phyloP scores from a whole-genome alignment of 2,113 vertebrate species.

The Emydura subglobosa region DNA sequence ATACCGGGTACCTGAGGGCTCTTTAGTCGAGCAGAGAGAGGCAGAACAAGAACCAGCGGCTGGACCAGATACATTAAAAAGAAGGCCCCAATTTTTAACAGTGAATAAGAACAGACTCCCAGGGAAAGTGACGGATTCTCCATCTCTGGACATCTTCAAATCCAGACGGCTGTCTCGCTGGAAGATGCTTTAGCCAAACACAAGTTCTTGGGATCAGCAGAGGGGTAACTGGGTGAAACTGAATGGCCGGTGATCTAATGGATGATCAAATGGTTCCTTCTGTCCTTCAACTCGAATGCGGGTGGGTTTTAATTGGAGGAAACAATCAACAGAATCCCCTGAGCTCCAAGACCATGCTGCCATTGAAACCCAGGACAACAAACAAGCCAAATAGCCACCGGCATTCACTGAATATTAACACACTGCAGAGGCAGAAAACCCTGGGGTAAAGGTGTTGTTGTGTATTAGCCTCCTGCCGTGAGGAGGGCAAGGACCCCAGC shows the following conservation, averaged over 20 bases:
- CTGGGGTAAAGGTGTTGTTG: not conserved
- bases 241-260: too few species aligned
- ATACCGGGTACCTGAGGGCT: not conserved
- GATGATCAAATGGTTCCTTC: too few species aligned
- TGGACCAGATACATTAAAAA: not conserved
- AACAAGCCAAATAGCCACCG: not conserved
- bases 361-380: not conserved
- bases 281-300: too few species aligned
- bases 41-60: not conserved
- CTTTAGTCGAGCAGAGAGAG: not conserved
- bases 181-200: not conserved
- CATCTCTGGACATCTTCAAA: not conserved
- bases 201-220: not conserved
- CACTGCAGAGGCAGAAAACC: not conserved
- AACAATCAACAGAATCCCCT: too few species aligned
- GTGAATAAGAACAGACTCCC: not conserved
- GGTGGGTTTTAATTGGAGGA: too few species aligned
- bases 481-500: not conserved
- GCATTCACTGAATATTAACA: not conserved
- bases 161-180: not conserved
- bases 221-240: not conserved
- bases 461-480: not conserved
- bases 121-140: not conserved
- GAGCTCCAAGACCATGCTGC: not conserved
- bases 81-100: not conserved